Conservation (phyloP, 30 jellyfish, hydroid and myxozoan genomes). For the Turritopsis dohrnii region DNA sequence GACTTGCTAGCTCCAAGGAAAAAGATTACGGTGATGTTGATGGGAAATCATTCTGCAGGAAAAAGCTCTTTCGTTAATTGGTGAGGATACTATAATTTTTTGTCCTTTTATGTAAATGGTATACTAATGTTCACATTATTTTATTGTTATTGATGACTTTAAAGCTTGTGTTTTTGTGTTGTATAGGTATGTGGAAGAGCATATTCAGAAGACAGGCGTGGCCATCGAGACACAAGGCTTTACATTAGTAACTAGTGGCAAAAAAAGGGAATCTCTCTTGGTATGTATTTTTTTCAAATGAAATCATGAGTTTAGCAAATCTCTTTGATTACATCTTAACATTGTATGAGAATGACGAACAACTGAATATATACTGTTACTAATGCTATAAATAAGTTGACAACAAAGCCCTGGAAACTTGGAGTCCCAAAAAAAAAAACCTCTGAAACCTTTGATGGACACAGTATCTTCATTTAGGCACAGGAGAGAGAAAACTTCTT, state of each 20-base stretch:
- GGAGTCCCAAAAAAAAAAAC: no score
- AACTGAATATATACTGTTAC: no score
- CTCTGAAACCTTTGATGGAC: no score
- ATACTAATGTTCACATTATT: not conserved
- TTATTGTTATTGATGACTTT: no score
- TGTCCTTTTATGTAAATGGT: not conserved
- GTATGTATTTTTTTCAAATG: slow-evolving; percentile 24
- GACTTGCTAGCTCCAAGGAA: slow-evolving; percentile 89
- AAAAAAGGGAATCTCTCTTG: slow-evolving; percentile 85
- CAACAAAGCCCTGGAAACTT: no score
- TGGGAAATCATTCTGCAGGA: slow-evolving; percentile 99
- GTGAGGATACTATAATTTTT: slow-evolving; percentile 28
- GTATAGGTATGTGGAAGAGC: slow-evolving; percentile 91
- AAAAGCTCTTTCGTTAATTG: slow-evolving; percentile 90
- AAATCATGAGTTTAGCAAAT: not conserved
- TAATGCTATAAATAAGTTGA: no score
- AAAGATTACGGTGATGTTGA: slow-evolving; percentile 88
- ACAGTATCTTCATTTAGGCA: no score
- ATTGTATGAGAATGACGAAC: no score
- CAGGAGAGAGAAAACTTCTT: no score
- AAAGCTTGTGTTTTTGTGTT: no score
- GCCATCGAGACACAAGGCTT: slow-evolving; percentile 97
- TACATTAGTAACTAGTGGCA: slow-evolving; percentile 92
- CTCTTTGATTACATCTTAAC: no score
- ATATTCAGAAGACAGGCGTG: slow-evolving; percentile 93